A percentile compares a stretch with the other conserved stretches of the same genome.
Conservation (phyloP, 2,888 invertebrate species). For the Sesia bembeciformis region DNA sequence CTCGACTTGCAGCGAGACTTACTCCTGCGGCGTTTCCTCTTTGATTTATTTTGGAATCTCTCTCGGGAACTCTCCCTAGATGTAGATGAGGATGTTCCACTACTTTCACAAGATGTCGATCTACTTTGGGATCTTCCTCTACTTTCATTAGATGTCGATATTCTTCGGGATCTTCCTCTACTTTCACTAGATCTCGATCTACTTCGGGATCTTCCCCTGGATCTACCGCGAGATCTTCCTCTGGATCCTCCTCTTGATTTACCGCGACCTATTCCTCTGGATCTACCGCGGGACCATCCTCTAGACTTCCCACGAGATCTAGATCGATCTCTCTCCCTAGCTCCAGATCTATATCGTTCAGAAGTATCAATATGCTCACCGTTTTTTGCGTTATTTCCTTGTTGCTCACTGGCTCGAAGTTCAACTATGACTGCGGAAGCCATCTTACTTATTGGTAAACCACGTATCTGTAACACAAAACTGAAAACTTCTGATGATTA, state of each 20-base stretch:
- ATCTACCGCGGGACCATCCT: not conserved
- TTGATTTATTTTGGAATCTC: slow-evolving; percentile 3
- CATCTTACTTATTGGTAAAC: no score
- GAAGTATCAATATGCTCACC: not conserved
- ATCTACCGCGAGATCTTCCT: not conserved
- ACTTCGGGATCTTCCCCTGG: slow-evolving; percentile 1
- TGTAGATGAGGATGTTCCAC: slow-evolving; percentile 1
- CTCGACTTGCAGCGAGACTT: no score
- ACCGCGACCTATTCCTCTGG: not conserved
- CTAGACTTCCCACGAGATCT: slow-evolving; percentile 7
- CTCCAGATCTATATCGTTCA: slow-evolving; percentile 5
- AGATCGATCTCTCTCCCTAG: slow-evolving; percentile 4
- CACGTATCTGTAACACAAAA: no score
- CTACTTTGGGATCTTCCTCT: not conserved
- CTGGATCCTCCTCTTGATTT: slow-evolving; percentile 2
- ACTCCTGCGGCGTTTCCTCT: not conserved
- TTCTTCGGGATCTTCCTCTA: slow-evolving; percentile 4
- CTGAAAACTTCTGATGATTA: no score
- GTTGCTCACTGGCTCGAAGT: not conserved
- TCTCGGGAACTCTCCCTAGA: slow-evolving; percentile 4
- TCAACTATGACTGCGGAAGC: not conserved
- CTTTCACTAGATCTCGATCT: slow-evolving; percentile 1
- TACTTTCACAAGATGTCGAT: not conserved
- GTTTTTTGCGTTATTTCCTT: not conserved
- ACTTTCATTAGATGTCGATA: not conserved